These are phyloP conservation scores for Platerodrilus igneus DNA, from an alignment of 2,888 invertebrate genomes.

Conservation along the genomic window DNA sequence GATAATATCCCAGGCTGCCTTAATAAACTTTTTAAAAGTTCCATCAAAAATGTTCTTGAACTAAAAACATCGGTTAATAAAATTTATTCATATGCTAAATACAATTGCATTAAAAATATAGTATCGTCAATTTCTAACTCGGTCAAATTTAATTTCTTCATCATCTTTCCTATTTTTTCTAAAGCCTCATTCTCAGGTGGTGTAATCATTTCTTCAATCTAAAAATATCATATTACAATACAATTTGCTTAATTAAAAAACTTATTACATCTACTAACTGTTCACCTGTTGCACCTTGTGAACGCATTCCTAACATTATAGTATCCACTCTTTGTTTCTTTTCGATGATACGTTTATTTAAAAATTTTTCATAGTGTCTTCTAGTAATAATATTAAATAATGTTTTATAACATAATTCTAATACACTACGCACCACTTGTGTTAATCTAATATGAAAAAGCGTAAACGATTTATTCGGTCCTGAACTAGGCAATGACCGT, in stretches of 20 bases:
- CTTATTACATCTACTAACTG: constrained; percentile 69
- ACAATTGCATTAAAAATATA: constrained; percentile 77
- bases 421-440: constrained; percentile 62
- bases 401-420: constrained; percentile 68
- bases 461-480: constrained; percentile 75
- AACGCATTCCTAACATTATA: constrained; percentile 72
- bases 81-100: constrained; percentile 54
- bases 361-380: constrained; percentile 58
- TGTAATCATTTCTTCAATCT: constrained; percentile 83
- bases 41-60: too few species aligned
- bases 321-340: constrained; percentile 83
- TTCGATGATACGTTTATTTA: constrained; percentile 76
- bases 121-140: constrained; percentile 79
- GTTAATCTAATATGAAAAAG: constrained; percentile 70
- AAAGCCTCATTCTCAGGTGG: constrained; percentile 77
- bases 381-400: constrained; percentile 65
- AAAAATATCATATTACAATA: constrained; percentile 35
- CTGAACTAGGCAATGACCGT: constrained; percentile 53
- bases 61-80: constrained; percentile 1
- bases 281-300: constrained; percentile 70
- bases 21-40: too few species aligned
- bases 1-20: too few species aligned
- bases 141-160: constrained; percentile 71
- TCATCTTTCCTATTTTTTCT: constrained; percentile 65
- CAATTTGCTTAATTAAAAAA: constrained; percentile 11